These are phyloP conservation scores for Heteromyza rotundicornis DNA, from an alignment of 2,888 invertebrate genomes.

Conservation along the genomic window DNA sequence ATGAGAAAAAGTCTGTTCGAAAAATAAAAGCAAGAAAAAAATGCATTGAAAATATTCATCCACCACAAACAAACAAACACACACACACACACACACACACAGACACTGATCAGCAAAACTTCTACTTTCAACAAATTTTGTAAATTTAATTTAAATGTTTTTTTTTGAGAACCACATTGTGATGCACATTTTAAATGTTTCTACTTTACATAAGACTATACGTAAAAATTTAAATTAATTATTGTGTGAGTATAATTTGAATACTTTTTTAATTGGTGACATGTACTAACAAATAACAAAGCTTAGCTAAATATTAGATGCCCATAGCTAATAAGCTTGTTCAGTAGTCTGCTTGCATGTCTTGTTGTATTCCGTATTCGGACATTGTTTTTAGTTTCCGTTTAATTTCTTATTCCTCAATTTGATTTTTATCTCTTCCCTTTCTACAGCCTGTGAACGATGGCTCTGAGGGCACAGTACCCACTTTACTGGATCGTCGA, in stretches of 20 bases:
- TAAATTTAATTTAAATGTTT: too few relatives aligned
- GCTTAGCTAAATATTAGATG: too few relatives aligned
- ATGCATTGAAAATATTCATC: slow-evolving; percentile 27
- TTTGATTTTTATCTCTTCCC: too few relatives aligned
- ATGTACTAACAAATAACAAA: too few relatives aligned
- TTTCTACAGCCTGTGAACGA: too few relatives aligned
- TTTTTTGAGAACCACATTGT: slow-evolving; percentile 1
- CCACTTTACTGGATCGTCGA: slow-evolving; percentile 45
- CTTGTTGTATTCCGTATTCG: too few relatives aligned
- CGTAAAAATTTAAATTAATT: neutral
- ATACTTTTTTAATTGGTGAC: neutral
- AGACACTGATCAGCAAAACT: neutral
- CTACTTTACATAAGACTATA: neutral
- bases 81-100: too few relatives aligned
- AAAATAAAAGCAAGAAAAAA: slow-evolving; percentile 27
- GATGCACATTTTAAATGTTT: slow-evolving; percentile 9
- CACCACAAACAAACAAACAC: slow-evolving; percentile 28
- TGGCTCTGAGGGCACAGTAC: neutral
- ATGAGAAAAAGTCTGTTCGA: slow-evolving; percentile 25
- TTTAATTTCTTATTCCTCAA: too few relatives aligned
- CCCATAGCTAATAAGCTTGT: too few relatives aligned
- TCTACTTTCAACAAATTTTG: too few relatives aligned
- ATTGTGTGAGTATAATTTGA: slow-evolving; percentile 2
- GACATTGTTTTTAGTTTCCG: neutral
- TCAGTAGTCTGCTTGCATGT: too few relatives aligned